Evolutionary conservation across 2,888 invertebrate species (phyloP).

Genomic region (Baccha elongata): DNA sequence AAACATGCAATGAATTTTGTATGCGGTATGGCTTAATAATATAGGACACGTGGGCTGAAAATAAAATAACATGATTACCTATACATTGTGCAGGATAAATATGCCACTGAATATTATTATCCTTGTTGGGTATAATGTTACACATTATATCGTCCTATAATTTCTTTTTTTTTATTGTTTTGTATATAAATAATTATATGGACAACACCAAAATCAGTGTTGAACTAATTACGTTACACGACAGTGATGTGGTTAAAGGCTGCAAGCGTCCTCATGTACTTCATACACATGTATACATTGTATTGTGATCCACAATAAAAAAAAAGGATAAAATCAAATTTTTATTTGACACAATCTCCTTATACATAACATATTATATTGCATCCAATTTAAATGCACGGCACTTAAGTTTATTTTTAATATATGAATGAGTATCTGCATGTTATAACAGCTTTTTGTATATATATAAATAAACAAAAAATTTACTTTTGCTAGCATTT

Average conservation of each 20-base stretch:
- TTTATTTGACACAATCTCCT: conserved; percentile 23
- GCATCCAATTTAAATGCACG: conserved; percentile 17
- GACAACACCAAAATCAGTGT: conserved; percentile 60
- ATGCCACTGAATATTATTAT: conserved; percentile 43
- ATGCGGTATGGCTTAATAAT: conserved; percentile 17
- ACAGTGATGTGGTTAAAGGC: conserved; percentile 48
- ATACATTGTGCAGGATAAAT: conserved; percentile 54
- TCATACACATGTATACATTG: too few relatives aligned
- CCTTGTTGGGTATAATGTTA: conserved; percentile 34
- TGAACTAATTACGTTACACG: conserved; percentile 61
- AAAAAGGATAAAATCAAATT: conserved; percentile 31
- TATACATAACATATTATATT: conserved; percentile 15
- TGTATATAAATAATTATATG: conserved; percentile 24
- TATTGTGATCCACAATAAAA: background rate
- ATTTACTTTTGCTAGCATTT: conserved; percentile 28
- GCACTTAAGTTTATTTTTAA: background rate
- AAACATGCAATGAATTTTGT: conserved; percentile 40
- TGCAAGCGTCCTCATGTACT: background rate
- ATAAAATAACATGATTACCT: conserved; percentile 65
- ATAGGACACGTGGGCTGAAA: conserved; percentile 22
- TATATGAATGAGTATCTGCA: background rate
- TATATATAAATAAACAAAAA: background rate
- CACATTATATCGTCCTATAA: conserved; percentile 32
- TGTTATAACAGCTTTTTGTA: conserved; percentile 10
- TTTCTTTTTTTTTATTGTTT: conserved; percentile 42